Conservation (phyloP, 2,888 invertebrate genomes). For the Caenorhabditis drosophilae region DNA sequence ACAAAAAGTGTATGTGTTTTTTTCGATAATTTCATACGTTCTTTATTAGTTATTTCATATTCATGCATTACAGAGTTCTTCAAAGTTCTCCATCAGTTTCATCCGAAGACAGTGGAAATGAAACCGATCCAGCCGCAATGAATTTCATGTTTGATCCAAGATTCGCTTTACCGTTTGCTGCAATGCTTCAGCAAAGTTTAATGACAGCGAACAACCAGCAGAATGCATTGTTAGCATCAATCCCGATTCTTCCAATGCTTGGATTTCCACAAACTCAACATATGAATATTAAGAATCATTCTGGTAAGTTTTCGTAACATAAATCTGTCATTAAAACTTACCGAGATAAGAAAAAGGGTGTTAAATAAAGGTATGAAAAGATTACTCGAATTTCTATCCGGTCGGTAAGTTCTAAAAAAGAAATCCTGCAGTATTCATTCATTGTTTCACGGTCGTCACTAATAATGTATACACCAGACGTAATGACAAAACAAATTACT, state of each 20-base stretch:
- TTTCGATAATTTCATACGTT: neutral
- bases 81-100: slow-evolving; percentile 52
- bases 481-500: too few species aligned
- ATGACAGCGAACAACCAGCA: slow-evolving; percentile 5
- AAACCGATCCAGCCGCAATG: slow-evolving; percentile 6
- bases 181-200: slow-evolving; percentile 18
- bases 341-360: too few species aligned
- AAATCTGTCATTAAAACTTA: slow-evolving; percentile 30
- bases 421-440: too few species aligned
- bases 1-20: slow-evolving; percentile 30
- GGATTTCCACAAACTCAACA: slow-evolving; percentile 12
- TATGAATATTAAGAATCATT: neutral
- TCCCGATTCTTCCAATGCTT: slow-evolving; percentile 26
- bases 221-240: slow-evolving; percentile 8
- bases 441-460: too few species aligned
- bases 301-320: slow-evolving; percentile 15
- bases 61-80: slow-evolving; percentile 44
- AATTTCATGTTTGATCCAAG: slow-evolving; percentile 22
- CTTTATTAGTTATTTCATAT: too few species aligned
- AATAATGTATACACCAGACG: too few species aligned
- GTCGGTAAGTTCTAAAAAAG: too few species aligned
- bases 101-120: slow-evolving; percentile 35
- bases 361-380: too few species aligned
- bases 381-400: too few species aligned
- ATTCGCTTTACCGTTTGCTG: slow-evolving; percentile 18